These are phyloP conservation scores for Pelvicachromis taeniatus DNA, from an alignment of 2,113 vertebrate genomes.

Conservation along the genomic window DNA sequence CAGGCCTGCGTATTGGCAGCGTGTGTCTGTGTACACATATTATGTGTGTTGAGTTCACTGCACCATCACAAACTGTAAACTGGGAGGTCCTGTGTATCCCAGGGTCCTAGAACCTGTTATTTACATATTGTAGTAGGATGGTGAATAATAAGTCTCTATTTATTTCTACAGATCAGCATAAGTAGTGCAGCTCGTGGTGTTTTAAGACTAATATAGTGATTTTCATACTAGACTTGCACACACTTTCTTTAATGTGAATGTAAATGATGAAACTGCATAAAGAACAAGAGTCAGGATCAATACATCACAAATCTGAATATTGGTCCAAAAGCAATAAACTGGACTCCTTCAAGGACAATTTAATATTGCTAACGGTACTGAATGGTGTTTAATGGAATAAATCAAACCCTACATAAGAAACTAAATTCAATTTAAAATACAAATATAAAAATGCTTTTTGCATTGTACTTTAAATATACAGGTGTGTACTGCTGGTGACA, in stretches of 20 bases:
- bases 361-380: neutral
- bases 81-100: neutral
- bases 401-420: neutral
- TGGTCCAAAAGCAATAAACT: neutral
- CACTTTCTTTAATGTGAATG: neutral
- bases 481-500: neutral
- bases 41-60: neutral
- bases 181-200: neutral
- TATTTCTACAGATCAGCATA: neutral
- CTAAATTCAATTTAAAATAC: neutral
- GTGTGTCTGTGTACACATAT: neutral
- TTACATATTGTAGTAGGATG: neutral
- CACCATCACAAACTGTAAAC: neutral
- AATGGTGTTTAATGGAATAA: neutral
- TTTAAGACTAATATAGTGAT: neutral
- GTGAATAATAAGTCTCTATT: neutral
- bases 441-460: neutral
- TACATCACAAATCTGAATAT: neutral
- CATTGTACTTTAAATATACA: neutral
- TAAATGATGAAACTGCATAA: neutral
- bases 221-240: neutral
- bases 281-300: neutral
- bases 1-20: slow-evolving; percentile 8
- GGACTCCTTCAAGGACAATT: neutral
- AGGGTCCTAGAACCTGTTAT: slow-evolving; percentile 1